These are phyloP conservation scores for Rousettus madagascariensis DNA, from an alignment of 2,797 vertebrate species.

Conservation along the genomic window DNA sequence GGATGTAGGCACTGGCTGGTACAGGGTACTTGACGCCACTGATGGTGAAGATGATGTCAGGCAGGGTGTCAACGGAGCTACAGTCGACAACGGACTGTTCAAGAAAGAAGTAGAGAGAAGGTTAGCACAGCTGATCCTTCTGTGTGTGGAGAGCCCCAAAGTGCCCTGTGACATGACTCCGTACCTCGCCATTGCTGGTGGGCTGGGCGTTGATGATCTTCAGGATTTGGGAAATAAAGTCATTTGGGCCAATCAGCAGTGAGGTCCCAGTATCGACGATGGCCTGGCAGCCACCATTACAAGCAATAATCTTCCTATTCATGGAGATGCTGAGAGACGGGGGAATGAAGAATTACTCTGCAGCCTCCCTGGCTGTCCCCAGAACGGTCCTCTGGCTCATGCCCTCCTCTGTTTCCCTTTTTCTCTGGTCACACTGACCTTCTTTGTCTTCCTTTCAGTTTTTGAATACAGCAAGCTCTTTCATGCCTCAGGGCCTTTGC, in stretches of 20 bases:
- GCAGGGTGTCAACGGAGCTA: neutral
- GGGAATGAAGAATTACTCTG: neutral
- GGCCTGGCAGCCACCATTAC: slow-evolving; percentile 33
- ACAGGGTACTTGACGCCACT: slow-evolving; percentile 64
- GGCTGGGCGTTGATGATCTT: neutral
- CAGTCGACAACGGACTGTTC: slow-evolving; percentile 75
- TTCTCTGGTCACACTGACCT: neutral
- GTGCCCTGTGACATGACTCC: rapidly evolving
- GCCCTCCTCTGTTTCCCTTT: neutral
- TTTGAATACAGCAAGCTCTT: neutral
- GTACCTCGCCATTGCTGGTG: slow-evolving; percentile 62
- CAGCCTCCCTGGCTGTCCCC: neutral
- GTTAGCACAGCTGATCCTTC: rapidly evolving
- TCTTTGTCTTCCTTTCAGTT: neutral
- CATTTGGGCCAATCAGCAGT: slow-evolving; percentile 14
- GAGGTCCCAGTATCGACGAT: slow-evolving; percentile 44
- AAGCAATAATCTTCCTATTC: neutral
- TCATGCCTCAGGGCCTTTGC: neutral
- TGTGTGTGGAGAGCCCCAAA: neutral
- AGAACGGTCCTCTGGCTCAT: neutral
- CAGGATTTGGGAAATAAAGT: neutral
- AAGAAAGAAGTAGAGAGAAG: neutral
- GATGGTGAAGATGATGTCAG: slow-evolving; percentile 79
- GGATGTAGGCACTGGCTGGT: slow-evolving; percentile 77
- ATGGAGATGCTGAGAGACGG: slow-evolving; percentile 53